phyloP scores from a whole-genome alignment of 2,797 vertebrate species.

The Pogoniulus pusillus region DNA sequence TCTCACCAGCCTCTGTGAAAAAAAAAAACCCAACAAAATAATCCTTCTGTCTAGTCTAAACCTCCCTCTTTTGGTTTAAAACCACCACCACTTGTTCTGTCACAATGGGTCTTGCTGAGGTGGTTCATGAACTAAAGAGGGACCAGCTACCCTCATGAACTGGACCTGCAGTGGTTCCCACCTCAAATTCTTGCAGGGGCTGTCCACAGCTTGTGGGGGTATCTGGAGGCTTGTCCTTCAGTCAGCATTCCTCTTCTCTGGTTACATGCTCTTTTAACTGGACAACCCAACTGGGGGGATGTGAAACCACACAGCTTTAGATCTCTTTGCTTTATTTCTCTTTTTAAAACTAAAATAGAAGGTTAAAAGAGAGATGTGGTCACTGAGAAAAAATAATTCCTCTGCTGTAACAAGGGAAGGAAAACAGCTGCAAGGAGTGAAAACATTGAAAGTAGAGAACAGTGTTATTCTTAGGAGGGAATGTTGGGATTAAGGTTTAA shows the following conservation, averaged over 20 bases:
- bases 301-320: conserved; percentile 27
- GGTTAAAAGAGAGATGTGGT: conserved; percentile 14
- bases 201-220: background rate
- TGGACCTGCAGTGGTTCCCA: background rate
- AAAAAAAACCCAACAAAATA: no score
- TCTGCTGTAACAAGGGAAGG: background rate
- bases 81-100: no score
- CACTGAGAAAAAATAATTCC: background rate
- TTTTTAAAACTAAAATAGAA: conserved; percentile 27
- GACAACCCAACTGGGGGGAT: background rate
- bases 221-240: background rate
- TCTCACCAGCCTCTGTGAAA: no score
- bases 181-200: background rate
- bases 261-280: background rate
- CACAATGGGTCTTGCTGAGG: background rate
- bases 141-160: background rate
- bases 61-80: no score
- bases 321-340: conserved; percentile 13
- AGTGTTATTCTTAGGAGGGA: conserved; percentile 59
- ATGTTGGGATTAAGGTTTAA: conserved; percentile 59
- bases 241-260: background rate
- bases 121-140: background rate
- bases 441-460: conserved; percentile 47
- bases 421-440: conserved; percentile 47
- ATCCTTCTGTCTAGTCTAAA: no score